A percentile compares a stretch with the other conserved stretches of the same genome.
Conservation (phyloP, 2,113 vertebrate species). For the Propithecus coquereli region DNA sequence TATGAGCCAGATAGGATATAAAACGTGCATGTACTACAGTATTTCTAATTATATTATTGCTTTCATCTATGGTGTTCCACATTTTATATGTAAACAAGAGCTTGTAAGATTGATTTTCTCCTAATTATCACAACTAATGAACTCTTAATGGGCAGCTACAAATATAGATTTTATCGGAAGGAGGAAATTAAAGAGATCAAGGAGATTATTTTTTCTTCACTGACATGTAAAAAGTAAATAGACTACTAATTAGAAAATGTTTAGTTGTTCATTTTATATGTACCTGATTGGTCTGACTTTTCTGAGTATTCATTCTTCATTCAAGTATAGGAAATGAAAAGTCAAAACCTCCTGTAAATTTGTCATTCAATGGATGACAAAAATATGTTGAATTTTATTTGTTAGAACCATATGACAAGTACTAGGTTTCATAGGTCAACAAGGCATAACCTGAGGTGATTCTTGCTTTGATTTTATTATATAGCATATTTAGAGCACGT, state of each 20-base stretch:
- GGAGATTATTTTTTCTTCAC: background rate
- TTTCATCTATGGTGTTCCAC: slow-evolving; percentile 12
- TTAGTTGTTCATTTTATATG: slow-evolving; percentile 19
- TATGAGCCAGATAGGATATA: background rate
- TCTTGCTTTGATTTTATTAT: background rate
- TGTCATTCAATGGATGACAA: background rate
- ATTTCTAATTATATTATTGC: background rate
- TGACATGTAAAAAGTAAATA: slow-evolving; percentile 30
- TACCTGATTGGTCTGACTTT: background rate
- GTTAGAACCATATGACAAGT: background rate
- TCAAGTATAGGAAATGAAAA: background rate
- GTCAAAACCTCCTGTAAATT: background rate
- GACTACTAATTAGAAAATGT: slow-evolving; percentile 41
- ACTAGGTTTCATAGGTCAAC: background rate
- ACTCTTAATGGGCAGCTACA: slow-evolving; percentile 1
- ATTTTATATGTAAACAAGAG: slow-evolving; percentile 29
- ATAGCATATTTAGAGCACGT: background rate
- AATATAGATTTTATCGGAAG: slow-evolving; percentile 47
- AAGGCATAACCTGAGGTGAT: background rate
- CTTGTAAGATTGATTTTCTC: slow-evolving; percentile 35
- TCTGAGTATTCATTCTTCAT: background rate
- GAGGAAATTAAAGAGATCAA: slow-evolving; percentile 42
- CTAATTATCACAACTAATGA: slow-evolving; percentile 40
- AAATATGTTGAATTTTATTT: slow-evolving; percentile 18
- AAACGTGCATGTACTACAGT: background rate